These are phyloP conservation scores for Tridacna crocea DNA, from an alignment of 2,888 invertebrate species.

Conservation along the genomic window DNA sequence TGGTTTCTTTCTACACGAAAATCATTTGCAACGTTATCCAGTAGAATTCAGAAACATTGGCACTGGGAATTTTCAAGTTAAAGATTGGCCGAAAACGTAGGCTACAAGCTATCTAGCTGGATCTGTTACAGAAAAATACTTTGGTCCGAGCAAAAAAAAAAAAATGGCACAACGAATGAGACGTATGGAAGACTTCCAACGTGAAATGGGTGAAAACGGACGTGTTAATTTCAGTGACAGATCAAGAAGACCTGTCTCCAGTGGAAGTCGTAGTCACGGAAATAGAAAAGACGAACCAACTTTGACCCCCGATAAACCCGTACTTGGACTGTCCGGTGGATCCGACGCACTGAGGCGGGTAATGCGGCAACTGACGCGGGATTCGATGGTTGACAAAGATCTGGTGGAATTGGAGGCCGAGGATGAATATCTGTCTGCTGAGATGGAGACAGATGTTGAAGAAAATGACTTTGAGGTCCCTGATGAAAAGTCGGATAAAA, in stretches of 20 bases:
- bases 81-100: no score
- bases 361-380: conserved; percentile 17
- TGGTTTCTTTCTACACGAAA: no score
- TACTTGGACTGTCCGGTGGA: neutral
- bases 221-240: no score
- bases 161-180: no score
- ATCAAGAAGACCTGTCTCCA: conserved; percentile 1
- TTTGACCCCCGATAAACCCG: conserved; percentile 9
- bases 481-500: neutral
- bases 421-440: neutral
- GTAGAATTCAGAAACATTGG: no score
- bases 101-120: no score
- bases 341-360: conserved; percentile 12
- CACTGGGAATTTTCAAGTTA: no score
- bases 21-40: no score
- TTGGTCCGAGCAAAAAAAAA: no score
- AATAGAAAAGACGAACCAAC: neutral
- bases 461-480: neutral
- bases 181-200: no score
- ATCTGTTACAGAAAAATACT: no score
- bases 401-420: conserved; percentile 6
- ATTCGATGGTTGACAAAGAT: conserved; percentile 15
- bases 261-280: neutral
- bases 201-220: no score
- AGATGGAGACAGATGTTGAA: neutral